phyloP scores from a whole-genome alignment of 53 echinoderm and acorn worm genomes.

The Stichopus horrens region DNA sequence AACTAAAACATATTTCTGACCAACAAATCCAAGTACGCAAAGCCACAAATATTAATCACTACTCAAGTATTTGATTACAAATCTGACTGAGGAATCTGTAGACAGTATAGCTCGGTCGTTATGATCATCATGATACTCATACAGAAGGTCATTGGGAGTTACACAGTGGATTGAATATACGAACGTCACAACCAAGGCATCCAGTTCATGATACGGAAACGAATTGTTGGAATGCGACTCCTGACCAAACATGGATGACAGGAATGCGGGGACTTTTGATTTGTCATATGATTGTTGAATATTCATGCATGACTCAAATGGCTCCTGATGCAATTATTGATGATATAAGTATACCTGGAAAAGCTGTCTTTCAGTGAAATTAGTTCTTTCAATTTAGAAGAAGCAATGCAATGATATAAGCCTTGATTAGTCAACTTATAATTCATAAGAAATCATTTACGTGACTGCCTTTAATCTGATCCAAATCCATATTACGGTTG shows the following conservation, averaged over 20 bases:
- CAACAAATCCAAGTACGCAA: too few species aligned
- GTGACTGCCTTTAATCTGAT: too few species aligned
- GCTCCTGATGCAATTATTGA: neutral
- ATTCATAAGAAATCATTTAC: too few species aligned
- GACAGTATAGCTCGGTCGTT: neutral
- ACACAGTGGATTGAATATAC: neutral
- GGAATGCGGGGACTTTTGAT: conserved; percentile 47
- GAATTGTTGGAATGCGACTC: conserved; percentile 23
- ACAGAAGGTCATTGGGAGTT: neutral
- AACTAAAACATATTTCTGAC: too few species aligned
- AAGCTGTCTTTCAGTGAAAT: too few species aligned
- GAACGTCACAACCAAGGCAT: conserved; percentile 40
- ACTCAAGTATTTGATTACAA: neutral
- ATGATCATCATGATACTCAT: neutral
- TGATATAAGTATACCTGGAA: neutral
- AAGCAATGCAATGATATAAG: too few species aligned
- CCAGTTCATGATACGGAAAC: neutral
- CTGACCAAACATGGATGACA: conserved; percentile 45
- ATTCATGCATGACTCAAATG: neutral
- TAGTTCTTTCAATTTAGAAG: too few species aligned
- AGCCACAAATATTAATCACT: too few species aligned
- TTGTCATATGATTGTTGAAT: conserved; percentile 22
- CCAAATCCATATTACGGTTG: too few species aligned
- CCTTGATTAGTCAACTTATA: too few species aligned
- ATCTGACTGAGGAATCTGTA: neutral